Percentiles rank a stretch among this genome's conserved stretches.
These are phyloP conservation scores for Hydrochoerus hydrochaeris DNA, from an alignment of 2,113 vertebrate genomes.

Conservation along the genomic window DNA sequence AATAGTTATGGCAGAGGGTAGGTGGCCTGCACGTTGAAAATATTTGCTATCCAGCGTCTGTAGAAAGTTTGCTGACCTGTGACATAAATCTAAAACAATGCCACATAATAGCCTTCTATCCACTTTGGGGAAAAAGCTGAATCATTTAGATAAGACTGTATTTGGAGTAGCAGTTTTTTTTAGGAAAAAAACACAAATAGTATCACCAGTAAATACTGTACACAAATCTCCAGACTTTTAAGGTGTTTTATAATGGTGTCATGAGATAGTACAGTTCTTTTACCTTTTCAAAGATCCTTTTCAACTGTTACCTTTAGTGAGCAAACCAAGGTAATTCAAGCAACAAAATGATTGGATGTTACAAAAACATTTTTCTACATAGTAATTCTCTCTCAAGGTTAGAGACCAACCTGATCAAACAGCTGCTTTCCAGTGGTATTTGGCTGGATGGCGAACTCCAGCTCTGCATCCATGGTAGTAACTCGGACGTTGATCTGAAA, in stretches of 20 bases:
- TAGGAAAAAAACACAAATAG: background rate
- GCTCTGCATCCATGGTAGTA: constrained; percentile 97
- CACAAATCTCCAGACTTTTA: background rate
- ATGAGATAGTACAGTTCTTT: background rate
- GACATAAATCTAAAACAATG: background rate
- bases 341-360: background rate
- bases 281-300: background rate
- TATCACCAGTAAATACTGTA: background rate
- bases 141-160: background rate
- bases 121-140: background rate
- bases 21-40: background rate
- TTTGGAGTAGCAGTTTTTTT: background rate
- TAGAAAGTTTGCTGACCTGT: background rate
- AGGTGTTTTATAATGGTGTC: too few species aligned
- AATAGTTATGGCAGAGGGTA: too few species aligned
- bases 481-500: constrained; percentile 96
- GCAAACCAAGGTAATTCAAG: background rate
- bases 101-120: background rate
- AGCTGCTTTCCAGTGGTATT: constrained; percentile 97
- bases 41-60: background rate
- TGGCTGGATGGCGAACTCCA: constrained; percentile 98
- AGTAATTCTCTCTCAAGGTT: too few species aligned
- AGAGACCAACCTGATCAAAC: constrained; percentile 95
- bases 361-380: background rate
- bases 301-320: background rate